Percentiles rank a stretch among this genome's conserved stretches.
Evolutionary conservation across 2,888 invertebrate genomes (phyloP).

Genomic region (Drosophila prostipennis): DNA sequence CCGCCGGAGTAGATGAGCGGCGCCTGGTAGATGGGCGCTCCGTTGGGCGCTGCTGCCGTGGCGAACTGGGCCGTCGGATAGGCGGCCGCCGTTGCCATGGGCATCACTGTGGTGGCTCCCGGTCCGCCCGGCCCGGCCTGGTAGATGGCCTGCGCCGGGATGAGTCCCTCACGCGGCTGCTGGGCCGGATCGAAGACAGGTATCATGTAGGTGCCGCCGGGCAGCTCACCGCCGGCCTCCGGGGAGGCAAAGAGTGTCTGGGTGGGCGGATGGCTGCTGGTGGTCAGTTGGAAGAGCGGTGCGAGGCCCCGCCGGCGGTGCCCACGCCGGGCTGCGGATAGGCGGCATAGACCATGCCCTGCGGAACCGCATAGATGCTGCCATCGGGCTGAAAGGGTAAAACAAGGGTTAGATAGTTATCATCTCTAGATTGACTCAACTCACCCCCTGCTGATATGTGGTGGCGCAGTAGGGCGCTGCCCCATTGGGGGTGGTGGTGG

Average conservation of each 20-base stretch:
- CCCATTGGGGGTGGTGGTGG: conserved; percentile 78
- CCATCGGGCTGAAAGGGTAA: conserved; percentile 81
- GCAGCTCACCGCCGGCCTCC: conserved; percentile 80
- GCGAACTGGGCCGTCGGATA: conserved; percentile 83
- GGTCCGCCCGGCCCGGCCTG: conserved; percentile 75
- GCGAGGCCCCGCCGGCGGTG: conserved; percentile 53
- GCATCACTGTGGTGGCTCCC: conserved; percentile 78
- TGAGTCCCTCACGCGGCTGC: conserved; percentile 79
- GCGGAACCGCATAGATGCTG: conserved; percentile 84
- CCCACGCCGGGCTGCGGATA: conserved; percentile 81
- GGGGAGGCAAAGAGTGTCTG: conserved; percentile 62
- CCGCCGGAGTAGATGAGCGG: conserved; percentile 84
- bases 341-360: conserved; percentile 84
- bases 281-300: conserved; percentile 67
- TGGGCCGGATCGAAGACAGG: conserved; percentile 83
- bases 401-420: neutral
- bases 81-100: conserved; percentile 81
- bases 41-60: conserved; percentile 68
- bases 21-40: conserved; percentile 83
- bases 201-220: conserved; percentile 83
- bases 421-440: no score
- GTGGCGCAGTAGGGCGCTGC: conserved; percentile 82
- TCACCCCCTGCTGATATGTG: conserved; percentile 84
- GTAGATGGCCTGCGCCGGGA: conserved; percentile 83
- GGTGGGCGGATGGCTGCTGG: conserved; percentile 61